Evolutionary conservation across 2,797 vertebrate species (phyloP), one percentile per base, ranked within the genome.

Genomic region (Onychomys leucogaster): DNA sequence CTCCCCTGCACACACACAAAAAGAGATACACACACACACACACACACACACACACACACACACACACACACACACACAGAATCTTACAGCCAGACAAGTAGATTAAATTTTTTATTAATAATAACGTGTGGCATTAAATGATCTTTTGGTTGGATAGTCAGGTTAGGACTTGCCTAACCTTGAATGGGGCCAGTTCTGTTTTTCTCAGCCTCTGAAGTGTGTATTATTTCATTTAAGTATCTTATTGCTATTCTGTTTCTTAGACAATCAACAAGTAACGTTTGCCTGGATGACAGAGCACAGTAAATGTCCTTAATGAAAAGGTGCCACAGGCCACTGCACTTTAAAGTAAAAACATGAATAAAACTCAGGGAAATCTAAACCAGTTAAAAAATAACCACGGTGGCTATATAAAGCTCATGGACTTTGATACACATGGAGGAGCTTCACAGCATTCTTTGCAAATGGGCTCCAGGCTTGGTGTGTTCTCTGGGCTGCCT

Each of bases 161-260:
- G 49, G 17, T 71, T 69, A 63, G 73, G 86, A 77, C 49, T 21
- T 65, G 63, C 43, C 3, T 21, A 27, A 46, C 78, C 11, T 90
- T 76, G 75, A 49, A 87, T 41, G 55, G 32, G 75, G n/a, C 49
- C 52, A 83, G 46, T 78, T 84, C 63, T 34, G 65, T 88, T 85
- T 92, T 90, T 97, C 80, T 91, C 75, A 93, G 75, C 80, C n/a
- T 46, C 21, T 0, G 0, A 94, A 59, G 61, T 73, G 67, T 94
- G 69, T 95, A 91, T 11, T 19, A n/a, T 89, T 97, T 97, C 71
- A 49, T 92, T 81, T 97, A 81, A 95, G 59, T 78, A 52, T 94
- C 97, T 46, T 59, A 23, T 89, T 97, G 29, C 88, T 84, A 75
- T 89, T 97, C 19, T 94, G 55, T 77, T 92, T 61, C 94, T 10